Base-by-base conservation (phyloP, 1,140 invertebrate species). In the Dendrolimus kikuchii region DNA sequence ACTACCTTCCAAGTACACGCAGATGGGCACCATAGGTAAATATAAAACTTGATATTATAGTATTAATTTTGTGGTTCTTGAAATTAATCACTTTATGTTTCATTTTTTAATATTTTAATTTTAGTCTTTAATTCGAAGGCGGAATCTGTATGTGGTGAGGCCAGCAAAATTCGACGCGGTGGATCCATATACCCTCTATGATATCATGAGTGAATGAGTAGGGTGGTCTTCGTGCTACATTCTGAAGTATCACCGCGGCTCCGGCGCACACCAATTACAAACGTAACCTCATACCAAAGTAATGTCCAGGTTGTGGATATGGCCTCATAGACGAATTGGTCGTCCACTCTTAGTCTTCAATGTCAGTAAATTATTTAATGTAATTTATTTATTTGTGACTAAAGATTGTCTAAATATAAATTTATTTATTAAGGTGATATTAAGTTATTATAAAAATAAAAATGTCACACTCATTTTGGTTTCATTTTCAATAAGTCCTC, bases 1-100 rank as follows among this genome's bases (percentile, higher is more conserved):
- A 89, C 90, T 8, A 89, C 89, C 53, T 90, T 92, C 80, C 91
- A 92, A 74, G 91, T 92, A 43, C 90, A 91, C 57, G 90, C 90
- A 60, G 89, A 90, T 62, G 90, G 90, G 60, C 89, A 89, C 72
- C 90, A 90, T 77, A 89, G 90, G 89, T 90, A 62, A 85, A 60
- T 58, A 38, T 51, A n/a, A 38, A 41, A 5, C 9, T 5, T 23
- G 23, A 7, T 51, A 51, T 6, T 2, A n/a, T 40, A 51, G n/a
- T 45, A 36, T 50, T 42, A 40, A 9, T 51, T 43, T 5, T n/a
- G 10, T 6, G 5, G 36, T 42, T 7, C 49, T 48, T 44, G 6
- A 51, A 7, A 5, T 9, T 39, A 6, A 41, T 23, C 39, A 44
- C 42, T 40, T 44, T 59, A 40, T 52, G 45, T 51, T 60, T 60